Base-by-base conservation (phyloP, 2,797 vertebrate genomes). In the Fistularia commersonii region DNA sequence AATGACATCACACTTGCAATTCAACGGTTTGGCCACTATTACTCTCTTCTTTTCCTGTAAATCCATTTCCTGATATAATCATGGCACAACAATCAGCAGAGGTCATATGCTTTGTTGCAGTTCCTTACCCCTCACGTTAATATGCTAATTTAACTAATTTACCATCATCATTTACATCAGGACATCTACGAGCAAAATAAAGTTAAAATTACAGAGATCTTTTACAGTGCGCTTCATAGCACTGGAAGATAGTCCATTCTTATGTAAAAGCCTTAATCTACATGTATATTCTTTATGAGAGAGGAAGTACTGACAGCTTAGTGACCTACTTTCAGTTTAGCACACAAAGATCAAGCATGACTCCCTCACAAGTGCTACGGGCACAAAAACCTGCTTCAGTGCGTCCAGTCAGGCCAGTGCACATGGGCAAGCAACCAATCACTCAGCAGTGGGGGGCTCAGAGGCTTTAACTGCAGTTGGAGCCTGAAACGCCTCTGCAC, bases 271-370 rank as follows among this genome's bases (percentile, higher is more conserved):
- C 60, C 72, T 82, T 80, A 88, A 80, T 85, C 81, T 78, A 69
- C 58, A 52, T 11, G 73, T 75, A 64, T 62, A 77, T 79, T 64
- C 54, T n/a, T 48, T 31, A 65, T 57, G 23, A 64, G 45, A 63
- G 67, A 58, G 39, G 40, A 56, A 66, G 54, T 35, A 76, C 69
- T 81, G 75, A 83, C 77, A 84, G 65, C 78, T 80, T 77, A 87
- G 81, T 88, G 88, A 88, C 88, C 88, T 90, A 89, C 76, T 89
- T 93, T 92, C 59, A 58, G 74, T 74, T 75, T 79, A 64, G 80
- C 81, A 80, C 68, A 84, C 72, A 88, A 89, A 87, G 63, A 80
- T 66, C 71, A 64, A 75, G 79, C 82, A 81, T 80, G 87, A 86
- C 83, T 81, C 78, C 81, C 61, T 69, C 66, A 74, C 74, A 87